Evolutionary conservation across 2,888 invertebrate genomes (phyloP), one percentile per base, ranked within the genome.

Genomic region (Dorcus parallelipipedus): DNA sequence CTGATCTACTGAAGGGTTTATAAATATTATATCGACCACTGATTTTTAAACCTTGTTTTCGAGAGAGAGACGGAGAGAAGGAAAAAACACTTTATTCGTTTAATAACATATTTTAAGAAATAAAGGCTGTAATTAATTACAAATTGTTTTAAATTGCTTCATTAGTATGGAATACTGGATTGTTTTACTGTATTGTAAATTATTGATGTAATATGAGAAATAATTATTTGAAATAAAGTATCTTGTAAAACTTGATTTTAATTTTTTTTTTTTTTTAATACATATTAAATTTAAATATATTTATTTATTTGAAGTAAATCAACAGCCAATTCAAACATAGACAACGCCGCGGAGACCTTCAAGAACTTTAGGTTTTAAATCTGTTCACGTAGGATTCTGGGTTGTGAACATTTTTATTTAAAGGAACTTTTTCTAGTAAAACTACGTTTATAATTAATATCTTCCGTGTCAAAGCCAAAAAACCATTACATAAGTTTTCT

Each of bases 1-100:
- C 73, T 61, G 83, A 84, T 66, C 71, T 83, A 66, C 71, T 86
- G 68, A 80, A 79, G 68, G 74, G 76, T 69, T 70, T 81, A 64
- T 70, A 70, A 60, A 48, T 53, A 45, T 33, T 49, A 50, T 56
- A 33, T 33, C 26, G 26, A 33, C 26, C 26, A 33, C 39, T 38
- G 41, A 49, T 56, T 52, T 56, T 55, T 45, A 56, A 49, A 42
- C 51, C 53, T 49, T 43, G 59, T 51, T 56, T 57, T 54, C 47
- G 51, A 59, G 26, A 33, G 26, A 33, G 26, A 26, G 26, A 26
- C 3, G 5, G 26, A 26, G 26, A 33, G 26, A 4, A 33, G 26
- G 26, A 26, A 26, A 26, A 26, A 7, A 33, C 43, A 53, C 52
- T 42, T 49, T 49, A 56, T 56, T 59, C 56, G 52, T 57, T 60